Conservation (phyloP, 2,888 invertebrate species). For the Drosophila pullipes region DNA sequence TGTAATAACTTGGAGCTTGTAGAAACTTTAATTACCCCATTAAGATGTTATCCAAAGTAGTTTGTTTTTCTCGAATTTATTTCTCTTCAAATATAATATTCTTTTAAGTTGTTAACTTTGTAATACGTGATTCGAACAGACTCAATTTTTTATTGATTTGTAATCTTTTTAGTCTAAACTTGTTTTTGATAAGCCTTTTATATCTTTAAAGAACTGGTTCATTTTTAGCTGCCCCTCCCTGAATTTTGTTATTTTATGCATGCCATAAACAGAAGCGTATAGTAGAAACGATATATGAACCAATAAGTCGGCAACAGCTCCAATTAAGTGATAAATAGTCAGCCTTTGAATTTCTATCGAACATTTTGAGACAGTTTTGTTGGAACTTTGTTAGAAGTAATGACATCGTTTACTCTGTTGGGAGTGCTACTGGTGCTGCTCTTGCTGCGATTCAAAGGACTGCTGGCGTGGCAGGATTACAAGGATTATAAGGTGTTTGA, state of each 20-base stretch:
- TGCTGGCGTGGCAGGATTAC: slow-evolving; percentile 58
- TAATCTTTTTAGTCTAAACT: background rate
- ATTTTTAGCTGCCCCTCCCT: background rate
- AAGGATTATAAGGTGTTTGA: slow-evolving; percentile 68
- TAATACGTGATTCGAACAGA: background rate
- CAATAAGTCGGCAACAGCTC: slow-evolving; percentile 56
- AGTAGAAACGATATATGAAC: slow-evolving; percentile 26
- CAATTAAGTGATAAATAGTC: slow-evolving; percentile 68
- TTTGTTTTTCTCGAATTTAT: background rate
- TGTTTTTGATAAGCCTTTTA: background rate
- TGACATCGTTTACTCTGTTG: slow-evolving; percentile 32
- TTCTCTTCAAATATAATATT: background rate
- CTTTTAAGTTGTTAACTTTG: background rate
- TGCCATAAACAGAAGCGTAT: slow-evolving; percentile 64
- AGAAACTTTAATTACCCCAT: background rate
- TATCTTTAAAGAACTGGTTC: slow-evolving; percentile 19
- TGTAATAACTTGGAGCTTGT: background rate
- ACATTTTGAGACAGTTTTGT: slow-evolving; percentile 31
- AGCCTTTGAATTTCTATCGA: slow-evolving; percentile 21
- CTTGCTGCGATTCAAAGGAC: slow-evolving; percentile 26
- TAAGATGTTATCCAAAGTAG: background rate
- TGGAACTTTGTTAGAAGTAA: slow-evolving; percentile 26
- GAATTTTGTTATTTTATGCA: background rate
- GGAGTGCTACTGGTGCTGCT: slow-evolving; percentile 31
- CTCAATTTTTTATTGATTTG: background rate